Conservation (phyloP, 2,113 vertebrate genomes). For the Casuarius casuarius region DNA sequence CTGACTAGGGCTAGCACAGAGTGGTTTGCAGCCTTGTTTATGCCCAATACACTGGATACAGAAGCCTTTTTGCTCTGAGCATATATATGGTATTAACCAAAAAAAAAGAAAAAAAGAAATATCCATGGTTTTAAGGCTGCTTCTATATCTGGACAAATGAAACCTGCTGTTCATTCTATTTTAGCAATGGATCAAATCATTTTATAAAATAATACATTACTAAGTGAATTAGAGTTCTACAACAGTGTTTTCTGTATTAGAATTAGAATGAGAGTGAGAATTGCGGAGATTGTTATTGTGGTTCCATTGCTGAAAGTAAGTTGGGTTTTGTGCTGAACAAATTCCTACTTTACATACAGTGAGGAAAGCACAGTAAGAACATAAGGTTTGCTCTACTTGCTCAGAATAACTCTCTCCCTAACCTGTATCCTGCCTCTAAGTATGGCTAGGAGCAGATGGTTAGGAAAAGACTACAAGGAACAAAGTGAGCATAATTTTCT, state of each 20-base stretch:
- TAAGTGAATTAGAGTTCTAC: neutral
- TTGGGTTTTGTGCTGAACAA: neutral
- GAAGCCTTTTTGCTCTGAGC: neutral
- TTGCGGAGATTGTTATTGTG: neutral
- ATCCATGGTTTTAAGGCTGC: neutral
- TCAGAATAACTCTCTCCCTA: slow-evolving; percentile 36
- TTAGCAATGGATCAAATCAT: neutral
- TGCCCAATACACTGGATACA: neutral
- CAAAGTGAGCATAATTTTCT: slow-evolving; percentile 9
- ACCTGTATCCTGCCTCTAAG: neutral
- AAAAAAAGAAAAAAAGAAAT: neutral
- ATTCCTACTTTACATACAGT: neutral
- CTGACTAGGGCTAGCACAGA: too few relatives aligned
- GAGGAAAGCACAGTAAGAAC: neutral
- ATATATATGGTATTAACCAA: neutral
- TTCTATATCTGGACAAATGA: neutral
- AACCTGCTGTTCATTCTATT: neutral
- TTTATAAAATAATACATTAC: neutral
- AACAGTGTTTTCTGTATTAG: neutral
- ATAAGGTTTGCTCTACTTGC: neutral
- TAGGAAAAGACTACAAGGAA: neutral
- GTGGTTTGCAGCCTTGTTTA: neutral
- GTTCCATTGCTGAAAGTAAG: neutral
- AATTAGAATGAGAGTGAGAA: neutral
- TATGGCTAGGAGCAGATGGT: neutral